These are phyloP conservation scores for Chrysodeixis includens DNA, from an alignment of 2,888 invertebrate genomes.

Conservation along the genomic window DNA sequence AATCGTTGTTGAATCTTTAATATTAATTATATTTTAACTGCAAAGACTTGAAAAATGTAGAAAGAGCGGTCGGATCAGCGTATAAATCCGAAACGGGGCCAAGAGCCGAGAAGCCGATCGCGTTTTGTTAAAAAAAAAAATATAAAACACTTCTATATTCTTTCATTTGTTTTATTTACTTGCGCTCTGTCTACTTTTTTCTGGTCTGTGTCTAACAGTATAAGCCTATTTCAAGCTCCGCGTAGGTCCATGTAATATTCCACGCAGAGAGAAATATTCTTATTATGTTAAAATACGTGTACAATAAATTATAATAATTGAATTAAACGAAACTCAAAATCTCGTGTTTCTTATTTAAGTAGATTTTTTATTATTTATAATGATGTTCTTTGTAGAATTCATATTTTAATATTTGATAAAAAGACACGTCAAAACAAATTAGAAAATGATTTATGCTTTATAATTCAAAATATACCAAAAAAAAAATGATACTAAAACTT, in stretches of 20 bases:
- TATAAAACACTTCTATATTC: too few relatives aligned
- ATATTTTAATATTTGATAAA: slow-evolving; percentile 8
- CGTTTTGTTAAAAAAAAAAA: neutral
- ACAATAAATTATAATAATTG: slow-evolving; percentile 30
- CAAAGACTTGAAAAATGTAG: slow-evolving; percentile 2
- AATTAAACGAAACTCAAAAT: slow-evolving; percentile 58
- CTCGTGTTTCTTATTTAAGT: slow-evolving; percentile 53
- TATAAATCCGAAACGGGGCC: neutral
- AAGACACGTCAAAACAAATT: neutral
- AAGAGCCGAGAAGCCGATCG: neutral
- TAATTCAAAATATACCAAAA: neutral
- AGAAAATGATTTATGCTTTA: neutral
- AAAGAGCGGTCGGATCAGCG: neutral
- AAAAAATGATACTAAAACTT: neutral
- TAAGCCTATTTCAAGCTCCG: slow-evolving; percentile 18
- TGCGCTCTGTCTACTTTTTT: neutral
- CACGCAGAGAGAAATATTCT: slow-evolving; percentile 17
- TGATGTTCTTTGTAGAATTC: slow-evolving; percentile 16
- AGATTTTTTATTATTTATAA: slow-evolving; percentile 23
- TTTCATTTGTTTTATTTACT: neutral
- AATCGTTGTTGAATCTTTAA: slow-evolving; percentile 14
- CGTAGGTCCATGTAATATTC: slow-evolving; percentile 7
- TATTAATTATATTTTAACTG: slow-evolving; percentile 7
- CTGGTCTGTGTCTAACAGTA: neutral
- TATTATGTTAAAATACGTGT: slow-evolving; percentile 22